phyloP scores from a whole-genome alignment of 2,888 invertebrate species.

The Aleiodes testaceus region DNA sequence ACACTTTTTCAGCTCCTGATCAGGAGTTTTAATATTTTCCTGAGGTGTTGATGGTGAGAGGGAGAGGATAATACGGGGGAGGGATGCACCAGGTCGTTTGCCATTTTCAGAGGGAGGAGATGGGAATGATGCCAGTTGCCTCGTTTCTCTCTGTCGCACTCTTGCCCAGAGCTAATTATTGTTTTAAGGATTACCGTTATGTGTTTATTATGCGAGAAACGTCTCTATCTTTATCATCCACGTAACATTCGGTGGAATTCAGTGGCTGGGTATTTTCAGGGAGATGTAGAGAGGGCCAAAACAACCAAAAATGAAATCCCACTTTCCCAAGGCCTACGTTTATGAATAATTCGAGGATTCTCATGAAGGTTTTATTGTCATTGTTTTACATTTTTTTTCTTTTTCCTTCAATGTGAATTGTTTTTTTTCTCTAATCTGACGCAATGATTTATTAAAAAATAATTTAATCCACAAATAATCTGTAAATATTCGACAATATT shows the following conservation, averaged over 20 bases:
- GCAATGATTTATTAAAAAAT: background rate
- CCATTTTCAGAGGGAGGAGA: background rate
- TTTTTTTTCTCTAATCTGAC: background rate
- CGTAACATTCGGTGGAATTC: slow-evolving; percentile 68
- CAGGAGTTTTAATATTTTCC: too few species aligned
- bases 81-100: slow-evolving; percentile 15
- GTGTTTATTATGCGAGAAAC: slow-evolving; percentile 70
- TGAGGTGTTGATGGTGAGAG: background rate
- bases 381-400: slow-evolving; percentile 14
- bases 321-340: slow-evolving; percentile 60
- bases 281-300: slow-evolving; percentile 34
- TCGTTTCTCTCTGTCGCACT: background rate
- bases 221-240: slow-evolving; percentile 51
- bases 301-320: slow-evolving; percentile 52
- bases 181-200: slow-evolving; percentile 73
- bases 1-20: too few species aligned
- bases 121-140: background rate
- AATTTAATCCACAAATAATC: slow-evolving; percentile 40
- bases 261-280: slow-evolving; percentile 53
- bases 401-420: background rate
- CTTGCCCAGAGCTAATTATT: slow-evolving; percentile 69
- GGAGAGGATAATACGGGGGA: slow-evolving; percentile 36
- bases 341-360: slow-evolving; percentile 67
- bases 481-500: slow-evolving; percentile 10
- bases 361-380: background rate